Evolutionary conservation across 2,113 vertebrate genomes (phyloP), one percentile per base, ranked within the genome.

Genomic region (Spilogale gracilis): DNA sequence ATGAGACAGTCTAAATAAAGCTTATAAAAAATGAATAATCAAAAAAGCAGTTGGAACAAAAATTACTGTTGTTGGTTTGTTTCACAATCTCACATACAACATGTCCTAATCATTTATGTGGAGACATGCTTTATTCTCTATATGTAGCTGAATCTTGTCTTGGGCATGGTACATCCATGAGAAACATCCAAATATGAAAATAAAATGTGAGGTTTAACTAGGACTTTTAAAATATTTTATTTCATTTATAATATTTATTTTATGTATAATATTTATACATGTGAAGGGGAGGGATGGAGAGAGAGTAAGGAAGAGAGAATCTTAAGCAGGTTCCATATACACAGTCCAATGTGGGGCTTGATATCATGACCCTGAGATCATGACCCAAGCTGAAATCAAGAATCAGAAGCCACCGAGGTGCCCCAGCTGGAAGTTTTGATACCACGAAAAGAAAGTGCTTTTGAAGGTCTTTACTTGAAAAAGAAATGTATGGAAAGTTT

Each of bases 141-240:
- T 25, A n/a, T 73, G 18, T 25, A 74, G 16, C 27, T 74, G 80
- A 73, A 25, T 94, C 48, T 94, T 96, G 54, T 30, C 43, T 86
- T 95, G 43, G 4, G 21, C 32, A 56, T 90, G 45, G 48, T 16
- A 48, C 32, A 63, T 89, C 20, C 20, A 25, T 48, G 43, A 93
- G 43, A 93, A 95, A 85, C 21, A 65, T 73, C 27, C 23, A 89
- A 86, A 61, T 69, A 54, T 21, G 9, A 94, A 71, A 93, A 67
- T 71, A 60, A 89, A 74, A 93, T 71, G 78, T 45, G 32, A 90
- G 32, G 3, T 27, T 97, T 89, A 91, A 2, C n/a, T 27, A 50
- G 7, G 13, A 78, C 74, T 95, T 69, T 69, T 67, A 1, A 8
- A 67, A 32, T 18, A 50, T 50, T 54, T 54, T 54, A 61, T 50